Percentiles rank a stretch among this genome's conserved stretches.
phyloP scores from a whole-genome alignment of 1,140 invertebrate genomes.

The Laupala kohalensis region DNA sequence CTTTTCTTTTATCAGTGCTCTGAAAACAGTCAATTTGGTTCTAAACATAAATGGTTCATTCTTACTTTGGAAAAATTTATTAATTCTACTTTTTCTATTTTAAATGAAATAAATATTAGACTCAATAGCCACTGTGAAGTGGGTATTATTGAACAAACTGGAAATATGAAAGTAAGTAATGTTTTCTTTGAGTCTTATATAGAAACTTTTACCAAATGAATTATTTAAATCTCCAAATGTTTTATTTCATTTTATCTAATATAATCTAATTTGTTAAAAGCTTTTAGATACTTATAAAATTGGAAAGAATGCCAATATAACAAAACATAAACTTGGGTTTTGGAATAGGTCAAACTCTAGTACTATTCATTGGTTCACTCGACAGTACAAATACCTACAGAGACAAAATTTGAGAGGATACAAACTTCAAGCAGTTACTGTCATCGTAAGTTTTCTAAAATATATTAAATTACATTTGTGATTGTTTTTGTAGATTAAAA shows the following conservation, averaged over 20 bases:
- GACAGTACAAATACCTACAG: background rate
- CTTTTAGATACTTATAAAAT: background rate
- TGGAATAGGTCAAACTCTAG: background rate
- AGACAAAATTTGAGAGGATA: background rate
- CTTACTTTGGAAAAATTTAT: background rate
- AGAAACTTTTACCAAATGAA: too few species aligned
- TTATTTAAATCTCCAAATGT: too few species aligned
- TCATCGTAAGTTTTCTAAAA: background rate
- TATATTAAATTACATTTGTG: background rate
- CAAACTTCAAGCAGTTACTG: background rate
- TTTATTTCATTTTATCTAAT: too few species aligned
- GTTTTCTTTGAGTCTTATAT: too few species aligned
- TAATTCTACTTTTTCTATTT: background rate
- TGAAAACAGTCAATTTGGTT: background rate
- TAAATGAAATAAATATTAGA: background rate
- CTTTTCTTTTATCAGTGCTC: background rate
- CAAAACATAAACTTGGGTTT: background rate
- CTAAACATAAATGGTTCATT: background rate
- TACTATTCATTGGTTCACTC: background rate
- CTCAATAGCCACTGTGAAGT: background rate
- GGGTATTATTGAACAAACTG: background rate
- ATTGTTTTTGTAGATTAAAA: background rate
- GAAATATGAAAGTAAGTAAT: background rate
- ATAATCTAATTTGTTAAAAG: background rate
- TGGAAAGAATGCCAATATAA: background rate